These are phyloP conservation scores for Carollia perspicillata DNA, from an alignment of 2,113 vertebrate species.

Conservation along the genomic window DNA sequence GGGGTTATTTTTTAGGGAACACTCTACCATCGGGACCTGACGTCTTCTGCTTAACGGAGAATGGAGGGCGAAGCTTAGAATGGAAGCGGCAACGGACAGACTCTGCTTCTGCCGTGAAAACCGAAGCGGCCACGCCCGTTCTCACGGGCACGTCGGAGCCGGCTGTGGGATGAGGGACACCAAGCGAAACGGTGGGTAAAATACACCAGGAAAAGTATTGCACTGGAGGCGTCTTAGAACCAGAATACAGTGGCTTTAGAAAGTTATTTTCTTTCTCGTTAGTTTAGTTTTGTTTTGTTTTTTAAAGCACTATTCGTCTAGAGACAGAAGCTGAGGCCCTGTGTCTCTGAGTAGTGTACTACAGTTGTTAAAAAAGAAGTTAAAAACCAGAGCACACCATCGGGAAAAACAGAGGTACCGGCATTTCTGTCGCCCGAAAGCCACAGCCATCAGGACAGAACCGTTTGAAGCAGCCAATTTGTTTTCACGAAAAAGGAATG, in stretches of 20 bases:
- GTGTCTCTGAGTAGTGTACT: slow-evolving; percentile 79
- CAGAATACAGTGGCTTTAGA: slow-evolving; percentile 74
- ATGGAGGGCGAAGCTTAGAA: slow-evolving; percentile 63
- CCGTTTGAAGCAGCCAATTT: slow-evolving; percentile 62
- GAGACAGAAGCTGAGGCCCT: slow-evolving; percentile 63
- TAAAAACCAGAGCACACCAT: slow-evolving; percentile 69
- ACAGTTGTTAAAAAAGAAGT: slow-evolving; percentile 75
- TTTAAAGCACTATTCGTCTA: slow-evolving; percentile 55
- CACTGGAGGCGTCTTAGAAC: slow-evolving; percentile 81
- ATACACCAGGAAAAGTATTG: slow-evolving; percentile 75
- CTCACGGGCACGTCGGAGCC: slow-evolving; percentile 62
- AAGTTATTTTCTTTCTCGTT: slow-evolving; percentile 72
- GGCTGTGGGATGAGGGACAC: slow-evolving; percentile 57
- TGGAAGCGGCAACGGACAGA: slow-evolving; percentile 39
- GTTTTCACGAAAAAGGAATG: slow-evolving; percentile 64
- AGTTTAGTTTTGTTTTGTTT: slow-evolving; percentile 31
- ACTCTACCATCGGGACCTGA: slow-evolving; percentile 55
- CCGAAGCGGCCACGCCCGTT: slow-evolving; percentile 57
- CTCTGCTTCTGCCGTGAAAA: background rate
- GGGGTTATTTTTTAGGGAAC: slow-evolving; percentile 38
- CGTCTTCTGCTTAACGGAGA: slow-evolving; percentile 69
- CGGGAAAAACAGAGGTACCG: slow-evolving; percentile 66
- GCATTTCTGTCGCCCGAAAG: slow-evolving; percentile 56
- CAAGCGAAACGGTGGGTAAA: slow-evolving; percentile 64
- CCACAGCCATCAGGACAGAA: slow-evolving; percentile 65